Evolutionary conservation across 2,888 invertebrate genomes (phyloP).

Genomic region (Noctua janthe): DNA sequence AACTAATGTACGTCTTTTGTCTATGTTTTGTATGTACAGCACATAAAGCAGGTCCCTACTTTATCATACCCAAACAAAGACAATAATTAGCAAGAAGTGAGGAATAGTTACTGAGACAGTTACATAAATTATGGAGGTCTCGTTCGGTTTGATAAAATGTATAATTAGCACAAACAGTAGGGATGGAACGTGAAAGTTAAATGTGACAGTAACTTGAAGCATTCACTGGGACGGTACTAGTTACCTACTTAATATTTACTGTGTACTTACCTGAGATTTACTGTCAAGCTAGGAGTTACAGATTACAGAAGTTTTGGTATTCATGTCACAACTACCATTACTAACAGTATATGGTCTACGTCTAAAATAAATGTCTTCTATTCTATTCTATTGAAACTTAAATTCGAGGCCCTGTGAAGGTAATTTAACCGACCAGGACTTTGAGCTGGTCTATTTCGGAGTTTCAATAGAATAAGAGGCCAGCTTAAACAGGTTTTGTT

Average conservation of each 20-base stretch:
- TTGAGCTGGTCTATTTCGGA: background rate
- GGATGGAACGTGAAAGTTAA: background rate
- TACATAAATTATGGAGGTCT: background rate
- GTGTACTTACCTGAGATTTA: background rate
- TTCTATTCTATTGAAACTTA: background rate
- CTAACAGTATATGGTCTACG: too few relatives aligned
- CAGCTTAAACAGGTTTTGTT: background rate
- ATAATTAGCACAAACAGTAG: background rate
- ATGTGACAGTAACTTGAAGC: background rate
- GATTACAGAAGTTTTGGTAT: background rate
- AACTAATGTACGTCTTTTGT: background rate
- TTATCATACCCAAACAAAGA: constrained; percentile 3
- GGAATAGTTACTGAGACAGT: background rate
- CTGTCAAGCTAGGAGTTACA: background rate
- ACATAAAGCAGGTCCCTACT: background rate
- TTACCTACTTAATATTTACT: background rate
- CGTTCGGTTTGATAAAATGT: background rate
- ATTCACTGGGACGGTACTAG: background rate
- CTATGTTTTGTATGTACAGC: background rate
- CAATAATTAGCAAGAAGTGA: background rate
- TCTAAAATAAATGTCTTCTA: too few relatives aligned
- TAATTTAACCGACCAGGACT: background rate
- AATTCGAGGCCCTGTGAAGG: background rate
- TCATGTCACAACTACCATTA: background rate
- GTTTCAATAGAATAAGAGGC: background rate